These are phyloP conservation scores for Carcinoscorpius rotundicauda DNA, from an alignment of 1,140 invertebrate species.

Conservation along the genomic window DNA sequence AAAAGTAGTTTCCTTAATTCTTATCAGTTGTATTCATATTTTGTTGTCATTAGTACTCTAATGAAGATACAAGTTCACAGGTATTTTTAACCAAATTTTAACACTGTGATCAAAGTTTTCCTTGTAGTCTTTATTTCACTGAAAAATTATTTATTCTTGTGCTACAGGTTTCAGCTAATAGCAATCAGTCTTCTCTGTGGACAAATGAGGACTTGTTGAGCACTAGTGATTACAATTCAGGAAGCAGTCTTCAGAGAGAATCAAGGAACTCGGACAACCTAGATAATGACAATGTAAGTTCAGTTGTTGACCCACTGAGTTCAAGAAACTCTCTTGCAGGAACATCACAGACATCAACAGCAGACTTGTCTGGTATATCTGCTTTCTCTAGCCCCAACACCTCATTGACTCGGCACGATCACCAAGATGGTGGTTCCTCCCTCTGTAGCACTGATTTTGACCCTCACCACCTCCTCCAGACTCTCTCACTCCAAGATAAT, in stretches of 20 bases:
- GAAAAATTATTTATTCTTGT: too few relatives aligned
- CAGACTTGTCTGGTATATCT: slow-evolving; percentile 64
- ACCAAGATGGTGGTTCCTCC: slow-evolving; percentile 12
- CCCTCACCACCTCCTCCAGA: slow-evolving; percentile 12
- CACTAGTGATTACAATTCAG: slow-evolving; percentile 8
- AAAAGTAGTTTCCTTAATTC: too few relatives aligned
- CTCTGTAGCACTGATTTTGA: slow-evolving; percentile 9
- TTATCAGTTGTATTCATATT: background rate
- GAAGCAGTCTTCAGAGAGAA: slow-evolving; percentile 16
- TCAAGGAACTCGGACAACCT: slow-evolving; percentile 50
- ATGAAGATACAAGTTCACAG: too few relatives aligned
- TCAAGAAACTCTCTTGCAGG: slow-evolving; percentile 63
- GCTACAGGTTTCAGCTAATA: slow-evolving; percentile 11
- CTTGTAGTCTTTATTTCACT: too few relatives aligned
- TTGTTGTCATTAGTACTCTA: too few relatives aligned
- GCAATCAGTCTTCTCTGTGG: slow-evolving; percentile 14
- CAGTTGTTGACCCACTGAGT: slow-evolving; percentile 39
- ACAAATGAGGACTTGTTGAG: slow-evolving; percentile 13
- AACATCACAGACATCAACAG: slow-evolving; percentile 67
- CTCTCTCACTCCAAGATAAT: slow-evolving; percentile 25
- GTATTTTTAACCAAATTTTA: too few relatives aligned
- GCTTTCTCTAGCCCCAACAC: slow-evolving; percentile 21
- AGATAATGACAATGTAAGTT: slow-evolving; percentile 51
- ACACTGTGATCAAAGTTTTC: too few relatives aligned
- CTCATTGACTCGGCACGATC: slow-evolving; percentile 19